phyloP scores from a whole-genome alignment of 2,113 vertebrate genomes.

The Sapayoa aenigma region DNA sequence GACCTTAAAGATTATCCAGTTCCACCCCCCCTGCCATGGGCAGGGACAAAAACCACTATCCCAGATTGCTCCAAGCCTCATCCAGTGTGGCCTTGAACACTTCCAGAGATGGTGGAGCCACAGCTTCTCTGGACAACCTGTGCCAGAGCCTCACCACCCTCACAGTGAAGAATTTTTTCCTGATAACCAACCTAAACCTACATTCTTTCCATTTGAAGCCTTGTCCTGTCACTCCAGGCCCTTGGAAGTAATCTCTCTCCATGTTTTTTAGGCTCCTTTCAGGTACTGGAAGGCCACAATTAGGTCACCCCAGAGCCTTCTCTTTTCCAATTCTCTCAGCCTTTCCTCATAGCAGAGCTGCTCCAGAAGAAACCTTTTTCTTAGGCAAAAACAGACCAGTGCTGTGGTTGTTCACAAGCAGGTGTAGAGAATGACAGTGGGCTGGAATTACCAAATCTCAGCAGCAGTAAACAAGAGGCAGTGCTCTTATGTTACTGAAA shows the following conservation, averaged over 20 bases:
- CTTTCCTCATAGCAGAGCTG: neutral
- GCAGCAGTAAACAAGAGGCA: neutral
- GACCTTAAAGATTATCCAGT: neutral
- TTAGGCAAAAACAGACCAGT: accelerated
- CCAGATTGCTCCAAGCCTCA: neutral
- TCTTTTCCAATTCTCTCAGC: neutral
- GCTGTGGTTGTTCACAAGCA: neutral
- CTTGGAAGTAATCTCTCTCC: neutral
- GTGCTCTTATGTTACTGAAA: neutral
- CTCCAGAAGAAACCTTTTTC: neutral
- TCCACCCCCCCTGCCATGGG: neutral
- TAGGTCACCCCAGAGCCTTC: neutral
- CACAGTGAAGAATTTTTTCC: neutral
- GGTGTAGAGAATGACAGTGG: neutral
- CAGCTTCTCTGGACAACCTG: neutral
- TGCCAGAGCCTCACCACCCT: neutral
- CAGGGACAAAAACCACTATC: neutral
- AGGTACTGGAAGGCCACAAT: neutral
- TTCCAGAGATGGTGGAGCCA: accelerated
- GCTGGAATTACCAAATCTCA: neutral
- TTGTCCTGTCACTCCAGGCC: neutral
- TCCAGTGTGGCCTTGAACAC: neutral
- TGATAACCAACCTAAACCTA: neutral
- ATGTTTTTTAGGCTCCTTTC: neutral
- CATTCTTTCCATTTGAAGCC: neutral